Base-by-base conservation (phyloP, 2,888 invertebrate genomes). In the Odontomyia ornata region DNA sequence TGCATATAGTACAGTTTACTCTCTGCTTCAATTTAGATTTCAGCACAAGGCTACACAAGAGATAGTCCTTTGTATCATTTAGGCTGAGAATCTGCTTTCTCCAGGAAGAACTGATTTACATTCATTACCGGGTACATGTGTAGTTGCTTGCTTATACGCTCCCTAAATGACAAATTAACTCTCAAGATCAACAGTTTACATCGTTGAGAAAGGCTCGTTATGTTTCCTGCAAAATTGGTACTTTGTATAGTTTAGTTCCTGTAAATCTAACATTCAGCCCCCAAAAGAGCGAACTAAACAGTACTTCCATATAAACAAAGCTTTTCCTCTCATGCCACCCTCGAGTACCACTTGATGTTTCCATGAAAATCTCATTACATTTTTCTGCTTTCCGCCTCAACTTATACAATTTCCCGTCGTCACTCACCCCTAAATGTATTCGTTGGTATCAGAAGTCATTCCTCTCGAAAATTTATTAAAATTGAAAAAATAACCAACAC, bases 61-160 rank as follows among this genome's bases (percentile, higher is more conserved):
- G 30, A 30, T 27, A 71, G 46, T 71, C 28, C 76, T 21, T 25
- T 52, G 28, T 30, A 36, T 67, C 76, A 69, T 25, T 60, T 52
- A 60, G 47, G 60, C 64, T 36, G 7, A 9, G n/a, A 21, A 56
- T 75, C 46, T 43, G 36, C 46, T 62, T 75, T 28, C 77, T 60
- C 4, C 7, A 77, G 36, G 77, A 79, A 71, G 67, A 52, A 64
- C 76, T 77, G 77, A 77, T 79, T 79, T 77, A 79, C 79, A 79
- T 79, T 79, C 76, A 79, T 77, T 79, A 79, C 77, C 52, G 47
- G 73, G 36, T 77, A 79, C 79, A 79, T 75, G 73, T 79, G 79
- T 79, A 77, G 65, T 62, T 77, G 76, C 79, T 77, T 79, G 79
- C 79, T 77, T 21, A 76, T 64, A 72, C 77, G 77, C 64, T 77